Evolutionary conservation across 64 coral and sea anemone species (phyloP), one percentile per base, ranked within the genome.

Genomic region (Pocillopora damicornis): DNA sequence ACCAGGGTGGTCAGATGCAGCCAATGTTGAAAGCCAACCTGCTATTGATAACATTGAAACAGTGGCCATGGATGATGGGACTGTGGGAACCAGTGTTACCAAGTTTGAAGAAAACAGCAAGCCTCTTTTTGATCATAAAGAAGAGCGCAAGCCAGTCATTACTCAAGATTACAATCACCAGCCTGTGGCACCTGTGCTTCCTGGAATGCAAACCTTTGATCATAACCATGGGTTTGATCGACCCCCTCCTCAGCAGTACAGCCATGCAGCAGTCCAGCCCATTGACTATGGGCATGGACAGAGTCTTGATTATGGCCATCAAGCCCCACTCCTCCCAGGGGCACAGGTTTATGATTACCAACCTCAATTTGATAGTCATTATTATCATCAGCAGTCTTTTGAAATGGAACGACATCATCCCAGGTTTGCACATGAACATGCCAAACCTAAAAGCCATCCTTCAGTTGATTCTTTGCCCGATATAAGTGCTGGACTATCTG

Each of bases 51-150:
- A 98, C 62, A 58, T 94, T 36, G 96, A 98, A 74, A 89, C 90
- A 45, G 93, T 94, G 30, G 92, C 96, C 5, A 98, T 98, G 96
- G 96, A 98, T n/a, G 96, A 98, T 59, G 96, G 79, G 23, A 68
- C 82, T 61, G 51, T 60, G 42, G 83, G 89, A 61, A 88, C 63
- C 30, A 38, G 59, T n/a, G 71, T 34, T 22, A 26, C 83, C 3
- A 66, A 86, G 37, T 26, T 77, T 14, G 79, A 90, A 77, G 79
- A 72, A 26, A 82, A 76, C 2, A 81, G 89, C 73, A 83, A 60
- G 0, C 35, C 23, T 61, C 61, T 76, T 58, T 79, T 83, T 85
- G 63, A 77, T 17, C 72, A 93, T 1, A 61, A 73, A 20, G 60
- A 87, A 72, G 79, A 89, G 63, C 89, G 62, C 73, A 80, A 57